These are phyloP conservation scores for Dermolepida albohirtum DNA, from an alignment of 2,888 invertebrate genomes.

Conservation along the genomic window DNA sequence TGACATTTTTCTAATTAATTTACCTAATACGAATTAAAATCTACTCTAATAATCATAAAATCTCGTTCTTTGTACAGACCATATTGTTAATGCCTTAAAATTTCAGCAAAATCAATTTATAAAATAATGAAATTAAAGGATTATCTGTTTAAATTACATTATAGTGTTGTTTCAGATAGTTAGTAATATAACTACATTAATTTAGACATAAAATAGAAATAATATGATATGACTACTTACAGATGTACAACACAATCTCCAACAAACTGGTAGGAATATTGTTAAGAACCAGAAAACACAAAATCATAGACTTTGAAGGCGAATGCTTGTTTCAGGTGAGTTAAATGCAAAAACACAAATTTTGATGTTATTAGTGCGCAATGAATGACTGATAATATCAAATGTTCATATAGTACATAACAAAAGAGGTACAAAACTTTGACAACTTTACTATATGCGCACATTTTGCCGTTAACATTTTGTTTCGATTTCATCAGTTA, in stretches of 20 bases:
- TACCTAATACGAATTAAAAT: too few species aligned
- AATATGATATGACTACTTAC: slow-evolving; percentile 58
- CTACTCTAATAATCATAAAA: too few species aligned
- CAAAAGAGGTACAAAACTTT: slow-evolving; percentile 29
- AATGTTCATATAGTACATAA: slow-evolving; percentile 33
- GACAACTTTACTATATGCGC: slow-evolving; percentile 20
- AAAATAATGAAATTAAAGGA: too few species aligned
- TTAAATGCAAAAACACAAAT: neutral
- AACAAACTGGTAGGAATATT: slow-evolving; percentile 96
- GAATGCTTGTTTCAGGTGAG: slow-evolving; percentile 91
- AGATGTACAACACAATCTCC: slow-evolving; percentile 92
- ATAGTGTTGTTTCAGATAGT: too few species aligned
- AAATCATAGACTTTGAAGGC: slow-evolving; percentile 92
- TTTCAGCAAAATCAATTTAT: too few species aligned
- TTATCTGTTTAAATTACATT: too few species aligned
- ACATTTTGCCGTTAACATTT: slow-evolving; percentile 31
- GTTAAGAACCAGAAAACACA: slow-evolving; percentile 91
- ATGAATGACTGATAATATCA: slow-evolving; percentile 28
- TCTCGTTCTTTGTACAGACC: too few species aligned
- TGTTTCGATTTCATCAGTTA: slow-evolving; percentile 12
- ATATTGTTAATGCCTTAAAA: too few species aligned
- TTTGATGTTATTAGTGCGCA: neutral
- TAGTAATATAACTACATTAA: too few species aligned
- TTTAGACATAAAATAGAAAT: neutral
- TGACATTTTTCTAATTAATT: neutral